phyloP scores from a whole-genome alignment of 2,888 invertebrate genomes.

The Carabus problematicus region DNA sequence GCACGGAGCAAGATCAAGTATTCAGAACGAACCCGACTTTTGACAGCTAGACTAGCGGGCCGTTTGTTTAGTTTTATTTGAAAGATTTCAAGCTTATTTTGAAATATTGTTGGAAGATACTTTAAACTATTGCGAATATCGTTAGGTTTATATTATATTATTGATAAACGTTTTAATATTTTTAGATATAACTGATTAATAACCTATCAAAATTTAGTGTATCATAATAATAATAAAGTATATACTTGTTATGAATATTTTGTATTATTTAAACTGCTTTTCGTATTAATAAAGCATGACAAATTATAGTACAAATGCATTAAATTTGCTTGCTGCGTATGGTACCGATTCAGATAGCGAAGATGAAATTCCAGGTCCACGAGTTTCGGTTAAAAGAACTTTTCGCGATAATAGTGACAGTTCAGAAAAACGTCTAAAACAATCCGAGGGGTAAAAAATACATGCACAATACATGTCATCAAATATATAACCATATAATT shows the following conservation, averaged over 20 bases:
- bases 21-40: too few species aligned
- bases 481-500: conserved; percentile 21
- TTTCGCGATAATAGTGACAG: conserved; percentile 49
- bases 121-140: too few species aligned
- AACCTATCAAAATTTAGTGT: conserved; percentile 1
- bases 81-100: too few species aligned
- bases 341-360: conserved; percentile 53
- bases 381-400: conserved; percentile 55
- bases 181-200: not conserved
- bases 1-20: too few species aligned
- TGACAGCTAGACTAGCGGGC: too few species aligned
- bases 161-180: not conserved
- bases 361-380: conserved; percentile 55
- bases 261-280: too few species aligned
- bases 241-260: too few species aligned
- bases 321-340: conserved; percentile 52
- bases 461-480: not conserved
- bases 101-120: too few species aligned
- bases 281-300: too few species aligned
- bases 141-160: not conserved
- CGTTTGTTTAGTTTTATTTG: too few species aligned
- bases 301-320: conserved; percentile 43
- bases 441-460: conserved; percentile 41
- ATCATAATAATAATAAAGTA: not conserved
- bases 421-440: conserved; percentile 34